A percentile compares a stretch with the other conserved stretches of the same genome.
Evolutionary conservation across 1,140 invertebrate genomes (phyloP).

Genomic region (Drosophila mayri): DNA sequence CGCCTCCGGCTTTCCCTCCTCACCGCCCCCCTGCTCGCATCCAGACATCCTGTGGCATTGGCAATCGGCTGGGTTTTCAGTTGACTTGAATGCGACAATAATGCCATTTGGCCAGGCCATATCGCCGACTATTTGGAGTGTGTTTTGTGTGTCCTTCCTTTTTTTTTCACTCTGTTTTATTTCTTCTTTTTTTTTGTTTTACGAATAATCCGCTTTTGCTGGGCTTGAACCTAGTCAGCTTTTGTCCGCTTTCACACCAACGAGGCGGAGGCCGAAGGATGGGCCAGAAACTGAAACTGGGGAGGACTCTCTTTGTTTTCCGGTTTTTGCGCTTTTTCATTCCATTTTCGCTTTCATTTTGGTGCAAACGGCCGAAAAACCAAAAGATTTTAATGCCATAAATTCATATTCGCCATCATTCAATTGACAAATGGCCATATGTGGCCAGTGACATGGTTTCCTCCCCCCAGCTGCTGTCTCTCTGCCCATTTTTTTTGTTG

Average conservation of each 20-base stretch:
- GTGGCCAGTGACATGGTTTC: constrained; percentile 57
- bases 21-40: background rate
- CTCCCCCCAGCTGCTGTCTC: background rate
- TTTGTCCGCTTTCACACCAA: constrained; percentile 58
- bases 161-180: background rate
- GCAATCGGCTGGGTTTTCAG: constrained; percentile 55
- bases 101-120: constrained; percentile 36
- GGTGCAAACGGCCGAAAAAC: constrained; percentile 44
- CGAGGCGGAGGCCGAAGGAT: background rate
- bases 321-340: constrained; percentile 34
- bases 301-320: constrained; percentile 33
- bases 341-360: constrained; percentile 35
- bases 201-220: constrained; percentile 49
- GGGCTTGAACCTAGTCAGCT: constrained; percentile 48
- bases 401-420: constrained; percentile 72
- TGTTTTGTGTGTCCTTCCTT: constrained; percentile 2
- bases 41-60: constrained; percentile 45
- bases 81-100: constrained; percentile 65
- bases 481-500: background rate
- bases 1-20: background rate
- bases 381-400: constrained; percentile 70
- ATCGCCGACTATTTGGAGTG: constrained; percentile 36
- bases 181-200: constrained; percentile 38
- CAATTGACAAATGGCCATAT: constrained; percentile 69
- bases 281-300: no score